Evolutionary conservation across 2,888 invertebrate species (phyloP), one percentile per base, ranked within the genome.

Genomic region (Eristalinus aeneus): DNA sequence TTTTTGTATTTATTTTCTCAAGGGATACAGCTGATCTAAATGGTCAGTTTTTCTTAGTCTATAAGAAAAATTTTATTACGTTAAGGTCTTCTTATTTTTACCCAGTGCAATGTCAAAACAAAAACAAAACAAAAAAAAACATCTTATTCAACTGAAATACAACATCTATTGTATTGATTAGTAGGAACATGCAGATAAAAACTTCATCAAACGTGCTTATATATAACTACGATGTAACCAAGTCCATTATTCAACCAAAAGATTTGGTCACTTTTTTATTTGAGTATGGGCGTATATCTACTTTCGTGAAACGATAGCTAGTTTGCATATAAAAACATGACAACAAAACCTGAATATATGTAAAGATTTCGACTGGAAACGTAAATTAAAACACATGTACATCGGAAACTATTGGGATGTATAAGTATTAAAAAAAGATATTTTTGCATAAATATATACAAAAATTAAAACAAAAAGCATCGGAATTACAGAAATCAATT

Each of bases 51-150:
- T 46, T 73, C 60, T 74, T 69, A 53, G 68, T 81, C 82, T 86
- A 86, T 73, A 82, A 86, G 77, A 74, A 74, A 74, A 76, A 81
- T 81, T 56, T 81, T 34, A 68, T 73, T 27, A 73, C 53, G 71
- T 76, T 73, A 86, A 77, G 77, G 77, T 86, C 72, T 73, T 77
- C 75, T 56, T 72, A 34, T 46, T 58, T 69, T 20, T 22, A 46
- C 46, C 46, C 60, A 54, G 31, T 60, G 32, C 32, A 46, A 67
- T 36, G 65, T 61, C 31, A 63, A 11, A 74, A 58, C 34, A 67
- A 81, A 27, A 75, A 81, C 68, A 74, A 79, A 60, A 72, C 64
- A 65, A 16, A 65, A 31, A 56, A 56, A 56, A 56, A 11, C 11
- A 56, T 23, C 16, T 46, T 61, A 76, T 68, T 76, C 53, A 68